Evolutionary conservation across 2,113 vertebrate species (phyloP), one percentile per base, ranked within the genome.

Genomic region (Sinosuthora webbiana): DNA sequence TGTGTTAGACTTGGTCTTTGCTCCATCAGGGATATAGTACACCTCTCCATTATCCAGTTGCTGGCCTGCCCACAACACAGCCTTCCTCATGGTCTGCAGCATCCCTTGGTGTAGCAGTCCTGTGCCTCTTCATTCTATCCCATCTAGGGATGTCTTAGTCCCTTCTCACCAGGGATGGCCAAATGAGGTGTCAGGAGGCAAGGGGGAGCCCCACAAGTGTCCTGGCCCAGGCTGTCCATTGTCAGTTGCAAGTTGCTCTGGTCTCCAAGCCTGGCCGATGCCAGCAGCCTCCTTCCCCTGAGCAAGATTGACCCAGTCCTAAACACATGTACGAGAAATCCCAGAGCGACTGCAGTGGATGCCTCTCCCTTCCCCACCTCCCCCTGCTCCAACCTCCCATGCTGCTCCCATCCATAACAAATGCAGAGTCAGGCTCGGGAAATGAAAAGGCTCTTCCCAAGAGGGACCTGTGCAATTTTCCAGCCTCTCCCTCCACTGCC

Each of bases 401-500:
- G 60, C 73, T 62, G 75, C 33, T 47, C 50, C 50, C 37, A 55
- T 90, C 77, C 31, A 3, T 68, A 69, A 57, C 1, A 1, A 88
- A 90, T 17, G 44, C 64, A 71, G 74, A 89, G 42, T 68, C 87
- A 87, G 68, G 44, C 62, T 57, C 80, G 87, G 94, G 90, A 93
- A 93, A 90, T 76, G 14, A 96, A 92, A 85, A 92, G 41, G 22
- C 22, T 90, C 6, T 93, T 87, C 68, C 73, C 1, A 6, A 92
- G 88, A 69, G 77, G 74, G 20, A 88, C 71, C 37, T 8, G 18
- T 83, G 85, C 69, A 57, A 60, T 84, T 87, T 96, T 92, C 69
- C 92, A 95, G 80, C 57, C 56, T 90, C 64, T 68, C 60, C 23
- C 60, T 56, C 47, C 1, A 2, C 52, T 6, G 18, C 39, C 0